Percentiles rank a stretch among this genome's conserved stretches.
These are phyloP conservation scores for Tenthredo distinguenda DNA, from an alignment of 2,888 invertebrate species.

Conservation along the genomic window DNA sequence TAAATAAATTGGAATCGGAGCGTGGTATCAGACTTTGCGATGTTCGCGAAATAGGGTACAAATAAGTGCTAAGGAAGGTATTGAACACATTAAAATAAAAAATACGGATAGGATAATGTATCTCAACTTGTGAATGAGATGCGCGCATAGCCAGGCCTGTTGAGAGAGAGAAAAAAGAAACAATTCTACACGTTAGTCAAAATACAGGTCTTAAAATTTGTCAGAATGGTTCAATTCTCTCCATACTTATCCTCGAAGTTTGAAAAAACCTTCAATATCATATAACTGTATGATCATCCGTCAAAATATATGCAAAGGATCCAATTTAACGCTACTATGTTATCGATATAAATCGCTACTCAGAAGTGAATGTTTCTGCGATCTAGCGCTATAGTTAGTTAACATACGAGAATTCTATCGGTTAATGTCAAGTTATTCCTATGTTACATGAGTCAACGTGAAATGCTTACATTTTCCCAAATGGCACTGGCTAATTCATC, in stretches of 20 bases:
- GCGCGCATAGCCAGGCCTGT: slow-evolving; percentile 76
- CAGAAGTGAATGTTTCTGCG: background rate
- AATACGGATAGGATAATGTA: slow-evolving; percentile 70
- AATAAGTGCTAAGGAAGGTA: slow-evolving; percentile 66
- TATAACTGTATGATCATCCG: background rate
- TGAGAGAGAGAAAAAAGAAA: slow-evolving; percentile 68
- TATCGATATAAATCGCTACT: background rate
- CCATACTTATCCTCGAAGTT: background rate
- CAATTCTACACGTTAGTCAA: slow-evolving; percentile 30
- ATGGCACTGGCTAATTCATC: slow-evolving; percentile 92
- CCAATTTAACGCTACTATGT: background rate
- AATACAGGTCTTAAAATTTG: background rate
- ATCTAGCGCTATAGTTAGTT: slow-evolving; percentile 12
- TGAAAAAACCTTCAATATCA: background rate
- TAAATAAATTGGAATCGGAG: slow-evolving; percentile 53
- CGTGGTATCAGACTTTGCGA: slow-evolving; percentile 73
- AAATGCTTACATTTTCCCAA: slow-evolving; percentile 93
- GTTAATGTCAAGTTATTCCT: background rate
- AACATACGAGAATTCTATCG: background rate
- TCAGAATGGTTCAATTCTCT: background rate
- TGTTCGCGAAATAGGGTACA: slow-evolving; percentile 68
- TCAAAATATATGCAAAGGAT: slow-evolving; percentile 2
- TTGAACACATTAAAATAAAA: slow-evolving; percentile 64
- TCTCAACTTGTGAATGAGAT: slow-evolving; percentile 72
- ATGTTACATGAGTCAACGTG: background rate